Conservation (phyloP, 2,797 vertebrate genomes). For the Pseudochirops corinnae region DNA sequence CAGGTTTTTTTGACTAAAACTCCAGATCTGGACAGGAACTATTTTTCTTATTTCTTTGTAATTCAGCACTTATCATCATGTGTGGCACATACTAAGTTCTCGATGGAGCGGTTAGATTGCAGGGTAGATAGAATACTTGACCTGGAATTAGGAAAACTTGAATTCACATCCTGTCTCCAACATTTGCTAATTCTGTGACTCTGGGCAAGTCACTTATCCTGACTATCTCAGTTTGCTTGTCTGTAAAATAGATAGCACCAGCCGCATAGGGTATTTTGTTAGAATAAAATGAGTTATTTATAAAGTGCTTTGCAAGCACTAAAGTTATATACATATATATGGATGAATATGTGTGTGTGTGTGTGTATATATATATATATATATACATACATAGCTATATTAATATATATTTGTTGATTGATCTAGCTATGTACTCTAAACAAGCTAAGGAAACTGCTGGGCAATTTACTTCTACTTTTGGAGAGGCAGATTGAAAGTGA, state of each 20-base stretch:
- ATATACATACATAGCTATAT: too few species aligned
- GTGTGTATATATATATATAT: too few species aligned
- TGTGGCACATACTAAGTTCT: neutral
- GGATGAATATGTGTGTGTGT: too few species aligned
- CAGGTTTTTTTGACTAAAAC: neutral
- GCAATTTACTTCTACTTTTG: neutral
- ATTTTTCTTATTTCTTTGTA: neutral
- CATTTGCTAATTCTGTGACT: neutral
- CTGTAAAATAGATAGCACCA: neutral
- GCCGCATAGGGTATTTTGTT: neutral
- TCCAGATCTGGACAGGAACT: neutral
- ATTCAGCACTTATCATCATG: neutral
- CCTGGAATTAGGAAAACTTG: neutral
- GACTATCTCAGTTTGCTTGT: neutral
- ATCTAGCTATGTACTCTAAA: neutral
- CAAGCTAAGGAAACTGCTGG: neutral
- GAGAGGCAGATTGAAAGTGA: neutral
- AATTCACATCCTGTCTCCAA: neutral
- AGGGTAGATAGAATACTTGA: neutral
- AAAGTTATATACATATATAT: neutral
- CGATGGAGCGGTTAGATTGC: neutral
- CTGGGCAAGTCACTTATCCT: neutral
- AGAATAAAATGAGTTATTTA: neutral
- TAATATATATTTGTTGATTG: neutral
- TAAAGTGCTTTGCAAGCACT: neutral